phyloP scores from a whole-genome alignment of 2,888 invertebrate species.

The Allolobophora icterica region DNA sequence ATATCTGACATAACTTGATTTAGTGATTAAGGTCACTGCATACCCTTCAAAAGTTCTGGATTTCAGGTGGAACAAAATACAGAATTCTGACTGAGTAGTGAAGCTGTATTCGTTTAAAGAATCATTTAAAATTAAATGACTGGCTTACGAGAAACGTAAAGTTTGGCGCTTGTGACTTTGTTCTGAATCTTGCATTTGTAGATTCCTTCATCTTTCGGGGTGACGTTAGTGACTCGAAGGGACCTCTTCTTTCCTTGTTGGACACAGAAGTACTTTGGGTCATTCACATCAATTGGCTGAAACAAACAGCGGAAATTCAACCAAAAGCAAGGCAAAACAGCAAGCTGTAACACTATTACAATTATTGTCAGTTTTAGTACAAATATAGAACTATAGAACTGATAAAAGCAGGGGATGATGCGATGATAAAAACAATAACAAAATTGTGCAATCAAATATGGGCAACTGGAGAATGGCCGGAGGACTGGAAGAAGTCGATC shows the following conservation, averaged over 20 bases:
- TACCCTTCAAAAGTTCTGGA: neutral
- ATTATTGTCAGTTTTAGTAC: neutral
- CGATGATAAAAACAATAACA: too few relatives aligned
- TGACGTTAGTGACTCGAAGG: conserved; percentile 89
- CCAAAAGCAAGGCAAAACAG: neutral
- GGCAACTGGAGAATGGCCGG: too few relatives aligned
- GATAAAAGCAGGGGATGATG: too few relatives aligned
- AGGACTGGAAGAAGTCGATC: too few relatives aligned
- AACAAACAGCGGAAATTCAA: neutral
- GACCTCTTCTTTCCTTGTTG: conserved; percentile 93
- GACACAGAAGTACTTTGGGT: conserved; percentile 71
- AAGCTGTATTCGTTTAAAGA: neutral
- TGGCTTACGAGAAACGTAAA: conserved; percentile 91
- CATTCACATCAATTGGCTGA: conserved; percentile 40
- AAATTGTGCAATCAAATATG: too few relatives aligned
- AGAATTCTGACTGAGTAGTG: neutral
- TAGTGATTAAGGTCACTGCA: too few relatives aligned
- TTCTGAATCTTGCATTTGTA: conserved; percentile 91
- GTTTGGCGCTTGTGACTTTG: conserved; percentile 88
- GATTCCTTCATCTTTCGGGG: conserved; percentile 92
- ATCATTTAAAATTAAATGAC: neutral
- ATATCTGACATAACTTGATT: neutral
- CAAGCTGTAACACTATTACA: neutral
- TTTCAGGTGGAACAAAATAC: neutral
- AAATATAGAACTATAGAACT: too few relatives aligned